phyloP scores from a whole-genome alignment of 2,797 vertebrate genomes.

The Tokudaia muenninki region DNA sequence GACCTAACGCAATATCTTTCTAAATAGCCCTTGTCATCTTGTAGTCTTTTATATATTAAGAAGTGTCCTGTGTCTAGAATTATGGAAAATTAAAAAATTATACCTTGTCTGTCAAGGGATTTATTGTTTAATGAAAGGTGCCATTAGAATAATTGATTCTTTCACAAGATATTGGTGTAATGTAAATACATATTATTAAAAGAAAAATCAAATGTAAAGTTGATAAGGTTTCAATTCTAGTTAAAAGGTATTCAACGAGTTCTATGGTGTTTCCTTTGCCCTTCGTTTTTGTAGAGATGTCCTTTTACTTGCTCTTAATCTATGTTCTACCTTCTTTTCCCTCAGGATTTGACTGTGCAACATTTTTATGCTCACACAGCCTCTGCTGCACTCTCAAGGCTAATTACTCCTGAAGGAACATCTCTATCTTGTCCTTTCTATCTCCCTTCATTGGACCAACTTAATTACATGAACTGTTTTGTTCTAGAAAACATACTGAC shows the following conservation, averaged over 20 bases:
- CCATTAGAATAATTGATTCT: neutral
- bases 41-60: neutral
- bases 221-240: neutral
- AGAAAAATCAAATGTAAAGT: neutral
- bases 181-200: neutral
- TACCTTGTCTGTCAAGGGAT: neutral
- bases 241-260: neutral
- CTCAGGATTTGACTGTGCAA: constrained; percentile 76
- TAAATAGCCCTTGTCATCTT: neutral
- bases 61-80: neutral
- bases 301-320: constrained; percentile 46
- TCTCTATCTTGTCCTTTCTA: constrained; percentile 75
- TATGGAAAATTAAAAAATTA: neutral
- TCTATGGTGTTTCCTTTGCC: constrained; percentile 39
- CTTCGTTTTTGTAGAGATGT: constrained; percentile 21
- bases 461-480: constrained; percentile 76
- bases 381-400: constrained; percentile 66
- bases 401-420: constrained; percentile 77
- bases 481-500: constrained; percentile 76
- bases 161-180: neutral
- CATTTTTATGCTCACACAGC: constrained; percentile 68
- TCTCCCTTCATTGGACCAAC: constrained; percentile 73
- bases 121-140: neutral
- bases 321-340: constrained; percentile 67
- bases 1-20: neutral